These are phyloP conservation scores for Triplophysa tibetana DNA, from an alignment of 2,113 vertebrate species.

Conservation along the genomic window DNA sequence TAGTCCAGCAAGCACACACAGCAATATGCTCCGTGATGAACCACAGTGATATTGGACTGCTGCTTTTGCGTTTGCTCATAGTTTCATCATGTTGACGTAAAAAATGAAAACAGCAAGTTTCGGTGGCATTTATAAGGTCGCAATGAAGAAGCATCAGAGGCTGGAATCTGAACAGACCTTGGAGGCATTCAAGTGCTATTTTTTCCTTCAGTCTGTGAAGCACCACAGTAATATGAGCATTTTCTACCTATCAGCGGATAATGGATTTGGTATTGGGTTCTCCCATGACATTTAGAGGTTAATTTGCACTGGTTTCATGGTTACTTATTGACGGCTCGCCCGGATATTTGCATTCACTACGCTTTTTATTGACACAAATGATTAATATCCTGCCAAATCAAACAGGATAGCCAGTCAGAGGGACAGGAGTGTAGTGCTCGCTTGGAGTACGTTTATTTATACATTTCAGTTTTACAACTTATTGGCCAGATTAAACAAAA, in stretches of 20 bases:
- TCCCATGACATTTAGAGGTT: conserved; percentile 82
- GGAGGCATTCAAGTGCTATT: conserved; percentile 18
- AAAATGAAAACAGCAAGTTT: conserved; percentile 19
- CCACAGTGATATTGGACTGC: not conserved
- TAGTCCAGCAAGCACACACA: not conserved
- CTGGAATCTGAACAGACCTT: conserved; percentile 29
- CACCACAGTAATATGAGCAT: conserved; percentile 55
- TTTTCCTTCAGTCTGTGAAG: conserved; percentile 26
- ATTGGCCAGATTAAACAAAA: conserved; percentile 17
- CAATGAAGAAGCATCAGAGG: conserved; percentile 11
- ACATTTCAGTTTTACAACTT: conserved; percentile 42
- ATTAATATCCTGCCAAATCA: conserved; percentile 78
- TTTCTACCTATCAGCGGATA: conserved; percentile 63
- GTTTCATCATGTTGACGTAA: conserved; percentile 36
- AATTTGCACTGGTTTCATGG: conserved; percentile 78
- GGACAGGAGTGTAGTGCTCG: conserved; percentile 46
- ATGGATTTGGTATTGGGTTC: conserved; percentile 67
- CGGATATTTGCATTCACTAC: conserved; percentile 78
- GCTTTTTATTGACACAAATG: conserved; percentile 79
- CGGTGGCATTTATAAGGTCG: not conserved
- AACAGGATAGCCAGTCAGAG: conserved; percentile 61
- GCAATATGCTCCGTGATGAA: not conserved
- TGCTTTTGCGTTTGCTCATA: conserved; percentile 16
- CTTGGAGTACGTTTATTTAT: conserved; percentile 37
- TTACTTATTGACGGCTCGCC: conserved; percentile 73